These are phyloP conservation scores for Hyles vespertilio DNA, from an alignment of 1,140 invertebrate genomes.

Conservation along the genomic window DNA sequence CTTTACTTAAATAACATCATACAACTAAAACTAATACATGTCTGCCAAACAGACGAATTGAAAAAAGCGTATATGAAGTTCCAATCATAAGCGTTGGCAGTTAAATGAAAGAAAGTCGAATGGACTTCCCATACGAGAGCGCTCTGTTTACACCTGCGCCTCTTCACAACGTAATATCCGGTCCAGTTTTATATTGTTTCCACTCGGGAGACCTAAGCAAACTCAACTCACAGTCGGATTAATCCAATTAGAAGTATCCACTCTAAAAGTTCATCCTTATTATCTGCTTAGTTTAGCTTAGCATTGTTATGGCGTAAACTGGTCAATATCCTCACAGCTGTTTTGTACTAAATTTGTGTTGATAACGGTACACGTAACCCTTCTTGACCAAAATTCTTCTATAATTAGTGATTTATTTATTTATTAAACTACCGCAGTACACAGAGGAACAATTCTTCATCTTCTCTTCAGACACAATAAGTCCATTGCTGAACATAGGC, in stretches of 20 bases:
- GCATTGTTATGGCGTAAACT: too few species aligned
- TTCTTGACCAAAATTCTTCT: too few species aligned
- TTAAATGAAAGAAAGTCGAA: constrained; percentile 47
- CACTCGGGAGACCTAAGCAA: constrained; percentile 54
- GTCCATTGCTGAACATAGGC: too few species aligned
- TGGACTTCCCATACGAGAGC: constrained; percentile 32
- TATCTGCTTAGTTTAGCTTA: constrained; percentile 19
- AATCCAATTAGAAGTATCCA: constrained; percentile 55
- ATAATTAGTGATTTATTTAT: too few species aligned
- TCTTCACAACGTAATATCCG: constrained; percentile 63
- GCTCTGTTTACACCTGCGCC: constrained; percentile 50
- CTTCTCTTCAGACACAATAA: too few species aligned
- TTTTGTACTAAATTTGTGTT: neutral
- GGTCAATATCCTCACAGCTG: neutral
- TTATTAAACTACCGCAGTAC: too few species aligned
- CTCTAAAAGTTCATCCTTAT: constrained; percentile 29
- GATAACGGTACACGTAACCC: too few species aligned
- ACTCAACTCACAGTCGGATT: constrained; percentile 45
- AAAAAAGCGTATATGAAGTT: too few species aligned
- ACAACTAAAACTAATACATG: too few species aligned
- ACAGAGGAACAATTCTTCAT: too few species aligned
- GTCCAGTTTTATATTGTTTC: constrained; percentile 55
- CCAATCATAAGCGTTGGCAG: constrained; percentile 10
- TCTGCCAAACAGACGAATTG: too few species aligned
- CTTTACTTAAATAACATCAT: too few species aligned